phyloP scores from a whole-genome alignment of 2,797 vertebrate species.

The Tolypeutes matacus region DNA sequence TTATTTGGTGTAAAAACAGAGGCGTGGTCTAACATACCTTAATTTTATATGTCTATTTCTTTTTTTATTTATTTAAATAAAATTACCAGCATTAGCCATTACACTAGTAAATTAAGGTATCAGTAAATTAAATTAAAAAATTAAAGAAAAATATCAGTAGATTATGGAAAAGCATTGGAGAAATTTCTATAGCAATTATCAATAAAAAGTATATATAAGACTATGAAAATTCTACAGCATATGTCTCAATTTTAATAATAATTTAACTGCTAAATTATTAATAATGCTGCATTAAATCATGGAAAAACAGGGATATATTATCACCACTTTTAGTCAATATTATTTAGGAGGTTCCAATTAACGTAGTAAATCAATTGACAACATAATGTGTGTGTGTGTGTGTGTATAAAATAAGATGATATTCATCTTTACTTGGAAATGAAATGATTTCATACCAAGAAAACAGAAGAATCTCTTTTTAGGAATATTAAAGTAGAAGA shows the following conservation, averaged over 20 bases:
- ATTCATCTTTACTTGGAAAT: neutral
- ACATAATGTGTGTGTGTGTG: neutral
- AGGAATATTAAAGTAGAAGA: constrained; percentile 14
- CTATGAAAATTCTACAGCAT: neutral
- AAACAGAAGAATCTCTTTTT: neutral
- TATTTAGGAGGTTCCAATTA: neutral
- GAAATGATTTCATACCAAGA: constrained; percentile 31
- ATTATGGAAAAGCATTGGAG: neutral
- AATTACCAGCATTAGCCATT: neutral
- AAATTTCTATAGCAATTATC: neutral
- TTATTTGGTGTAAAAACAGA: neutral
- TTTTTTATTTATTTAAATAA: constrained; percentile 19
- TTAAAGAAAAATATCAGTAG: neutral
- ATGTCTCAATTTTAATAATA: neutral
- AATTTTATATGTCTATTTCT: neutral
- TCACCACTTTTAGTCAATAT: no score
- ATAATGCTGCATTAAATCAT: neutral
- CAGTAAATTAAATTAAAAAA: neutral
- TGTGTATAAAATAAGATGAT: neutral
- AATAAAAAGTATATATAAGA: neutral
- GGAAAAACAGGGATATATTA: neutral
- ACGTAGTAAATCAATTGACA: neutral
- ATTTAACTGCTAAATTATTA: neutral
- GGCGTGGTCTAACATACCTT: neutral
- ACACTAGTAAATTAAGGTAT: neutral